Evolutionary conservation across 2,888 invertebrate genomes (phyloP).

Genomic region (Drosophila mulleri): DNA sequence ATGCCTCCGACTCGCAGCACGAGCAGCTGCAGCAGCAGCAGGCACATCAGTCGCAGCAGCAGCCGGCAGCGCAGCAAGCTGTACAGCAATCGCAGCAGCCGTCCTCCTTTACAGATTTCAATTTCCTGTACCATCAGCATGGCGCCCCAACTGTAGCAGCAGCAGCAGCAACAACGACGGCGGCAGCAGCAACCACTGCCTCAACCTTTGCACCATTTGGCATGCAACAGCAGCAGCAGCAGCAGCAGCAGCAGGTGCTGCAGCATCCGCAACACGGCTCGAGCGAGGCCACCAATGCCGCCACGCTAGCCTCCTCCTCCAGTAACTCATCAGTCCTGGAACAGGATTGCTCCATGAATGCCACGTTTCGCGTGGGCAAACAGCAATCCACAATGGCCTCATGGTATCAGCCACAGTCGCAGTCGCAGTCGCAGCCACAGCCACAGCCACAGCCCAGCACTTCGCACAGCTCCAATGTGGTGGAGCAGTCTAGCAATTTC

Average conservation of each 20-base stretch:
- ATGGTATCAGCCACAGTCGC: slow-evolving; percentile 62
- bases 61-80: slow-evolving; percentile 18
- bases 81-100: slow-evolving; percentile 48
- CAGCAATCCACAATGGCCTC: slow-evolving; percentile 42
- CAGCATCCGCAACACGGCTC: slow-evolving; percentile 56
- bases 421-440: slow-evolving; percentile 34
- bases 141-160: slow-evolving; percentile 24
- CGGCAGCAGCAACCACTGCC: slow-evolving; percentile 31
- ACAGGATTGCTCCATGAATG: slow-evolving; percentile 72
- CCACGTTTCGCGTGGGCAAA: slow-evolving; percentile 64
- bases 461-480: slow-evolving; percentile 44
- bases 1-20: slow-evolving; percentile 63
- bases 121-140: slow-evolving; percentile 68
- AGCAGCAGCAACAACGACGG: slow-evolving; percentile 13
- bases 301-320: slow-evolving; percentile 80
- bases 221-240: slow-evolving; percentile 52
- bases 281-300: slow-evolving; percentile 79
- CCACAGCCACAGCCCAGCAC: slow-evolving; percentile 36
- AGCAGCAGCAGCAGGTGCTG: slow-evolving; percentile 48
- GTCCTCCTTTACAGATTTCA: slow-evolving; percentile 60
- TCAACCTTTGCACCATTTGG: slow-evolving; percentile 52
- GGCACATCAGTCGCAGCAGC: slow-evolving; percentile 32
- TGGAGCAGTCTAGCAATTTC: slow-evolving; percentile 74
- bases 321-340: slow-evolving; percentile 69
- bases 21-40: slow-evolving; percentile 38